Conservation (phyloP, 2,797 vertebrate species). For the Chaetophractus vellerosus region DNA sequence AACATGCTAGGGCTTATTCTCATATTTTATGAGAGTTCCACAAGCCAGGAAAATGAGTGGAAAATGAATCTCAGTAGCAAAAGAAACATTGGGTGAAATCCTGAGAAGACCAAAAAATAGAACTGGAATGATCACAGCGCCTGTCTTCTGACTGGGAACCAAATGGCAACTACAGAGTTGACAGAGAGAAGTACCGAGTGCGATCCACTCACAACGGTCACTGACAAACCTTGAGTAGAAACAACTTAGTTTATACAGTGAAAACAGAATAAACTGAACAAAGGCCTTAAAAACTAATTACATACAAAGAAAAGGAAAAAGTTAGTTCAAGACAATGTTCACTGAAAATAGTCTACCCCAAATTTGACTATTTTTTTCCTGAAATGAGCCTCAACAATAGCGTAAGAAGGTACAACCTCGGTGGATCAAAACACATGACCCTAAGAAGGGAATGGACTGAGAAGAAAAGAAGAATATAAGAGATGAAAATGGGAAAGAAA, state of each 20-base stretch:
- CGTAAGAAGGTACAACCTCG: neutral
- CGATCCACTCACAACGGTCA: neutral
- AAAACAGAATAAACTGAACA: neutral
- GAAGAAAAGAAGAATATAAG: neutral
- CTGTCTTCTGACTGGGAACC: neutral
- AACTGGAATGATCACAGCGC: neutral
- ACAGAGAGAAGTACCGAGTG: neutral
- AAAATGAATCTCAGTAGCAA: neutral
- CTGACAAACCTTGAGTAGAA: neutral
- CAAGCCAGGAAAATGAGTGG: neutral
- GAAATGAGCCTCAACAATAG: neutral
- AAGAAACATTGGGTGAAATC: neutral
- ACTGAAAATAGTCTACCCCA: neutral
- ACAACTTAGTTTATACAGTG: neutral
- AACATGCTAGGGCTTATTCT: neutral
- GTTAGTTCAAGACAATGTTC: neutral
- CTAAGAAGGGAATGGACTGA: neutral
- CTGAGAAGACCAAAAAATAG: neutral
- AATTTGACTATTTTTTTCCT: neutral
- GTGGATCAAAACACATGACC: neutral
- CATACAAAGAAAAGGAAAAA: neutral
- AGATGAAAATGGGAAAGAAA: neutral
- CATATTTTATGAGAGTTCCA: neutral
- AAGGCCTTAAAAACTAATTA: neutral
- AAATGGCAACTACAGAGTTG: neutral